Conservation (phyloP, 1,140 invertebrate species). For the Cydia amplana region DNA sequence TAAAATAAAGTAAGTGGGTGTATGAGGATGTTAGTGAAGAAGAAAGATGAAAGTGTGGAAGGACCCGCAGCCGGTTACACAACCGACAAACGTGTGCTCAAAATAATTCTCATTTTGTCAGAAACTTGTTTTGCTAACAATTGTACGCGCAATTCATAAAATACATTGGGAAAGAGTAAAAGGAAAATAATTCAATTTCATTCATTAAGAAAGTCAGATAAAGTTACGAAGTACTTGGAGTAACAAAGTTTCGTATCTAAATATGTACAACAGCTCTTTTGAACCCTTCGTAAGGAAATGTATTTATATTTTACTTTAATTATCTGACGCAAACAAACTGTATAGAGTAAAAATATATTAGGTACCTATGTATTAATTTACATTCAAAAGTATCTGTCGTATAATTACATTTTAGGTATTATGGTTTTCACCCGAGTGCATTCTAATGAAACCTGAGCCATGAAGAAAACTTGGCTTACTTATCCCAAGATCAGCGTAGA, state of each 20-base stretch:
- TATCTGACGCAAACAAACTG: neutral
- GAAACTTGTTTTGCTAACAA: too few relatives aligned
- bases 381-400: too few relatives aligned
- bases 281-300: constrained; percentile 44
- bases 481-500: neutral
- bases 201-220: constrained; percentile 23
- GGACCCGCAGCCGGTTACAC: too few relatives aligned
- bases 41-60: too few relatives aligned
- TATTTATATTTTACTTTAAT: constrained; percentile 25
- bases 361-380: too few relatives aligned
- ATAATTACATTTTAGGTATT: too few relatives aligned
- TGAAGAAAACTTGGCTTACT: neutral
- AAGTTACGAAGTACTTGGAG: constrained; percentile 39
- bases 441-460: neutral
- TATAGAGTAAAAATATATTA: too few relatives aligned
- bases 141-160: neutral
- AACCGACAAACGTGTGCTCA: too few relatives aligned
- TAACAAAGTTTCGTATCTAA: constrained; percentile 52
- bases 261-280: constrained; percentile 44
- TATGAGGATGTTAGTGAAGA: too few relatives aligned
- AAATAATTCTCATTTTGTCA: too few relatives aligned
- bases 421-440: neutral
- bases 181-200: neutral
- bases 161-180: neutral
- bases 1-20: neutral